Conservation (phyloP, 2,113 vertebrate species). For the Pteropus alecto region DNA sequence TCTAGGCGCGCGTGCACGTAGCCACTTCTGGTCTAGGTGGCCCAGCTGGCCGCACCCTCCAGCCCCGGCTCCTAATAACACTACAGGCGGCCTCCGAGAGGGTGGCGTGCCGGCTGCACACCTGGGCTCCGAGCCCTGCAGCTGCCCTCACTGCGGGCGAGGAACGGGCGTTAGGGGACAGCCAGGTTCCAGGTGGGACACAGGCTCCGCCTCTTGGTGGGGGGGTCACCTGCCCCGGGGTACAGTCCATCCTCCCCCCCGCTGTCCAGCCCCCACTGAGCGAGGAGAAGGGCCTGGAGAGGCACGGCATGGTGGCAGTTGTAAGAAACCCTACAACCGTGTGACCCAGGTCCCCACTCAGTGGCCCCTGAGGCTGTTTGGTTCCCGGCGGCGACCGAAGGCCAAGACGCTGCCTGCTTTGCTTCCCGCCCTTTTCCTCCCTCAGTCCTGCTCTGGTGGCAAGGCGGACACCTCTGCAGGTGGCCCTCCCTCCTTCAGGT, state of each 20-base stretch:
- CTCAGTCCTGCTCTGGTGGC: no score
- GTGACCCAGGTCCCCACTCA: rapidly evolving
- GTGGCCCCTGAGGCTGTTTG: background rate
- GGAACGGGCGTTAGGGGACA: no score
- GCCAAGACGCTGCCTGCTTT: no score
- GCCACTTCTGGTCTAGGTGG: background rate
- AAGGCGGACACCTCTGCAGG: rapidly evolving
- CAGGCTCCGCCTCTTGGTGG: background rate
- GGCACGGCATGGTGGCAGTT: background rate
- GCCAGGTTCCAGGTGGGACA: no score
- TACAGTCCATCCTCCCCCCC: background rate
- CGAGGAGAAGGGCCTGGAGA: background rate
- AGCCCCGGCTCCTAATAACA: rapidly evolving
- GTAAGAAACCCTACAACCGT: background rate
- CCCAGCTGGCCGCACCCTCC: background rate
- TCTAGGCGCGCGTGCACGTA: no score
- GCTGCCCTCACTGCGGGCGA: no score
- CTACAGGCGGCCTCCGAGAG: background rate
- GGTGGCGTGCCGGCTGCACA: rapidly evolving
- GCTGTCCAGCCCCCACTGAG: no score
- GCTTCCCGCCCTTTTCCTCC: background rate
- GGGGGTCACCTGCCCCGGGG: background rate
- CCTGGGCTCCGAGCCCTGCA: background rate
- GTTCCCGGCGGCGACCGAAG: rapidly evolving
- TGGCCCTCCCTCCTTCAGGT: no score